Evolutionary conservation across 2,113 vertebrate genomes (phyloP).

Genomic region (Hippopotamus amphibius): DNA sequence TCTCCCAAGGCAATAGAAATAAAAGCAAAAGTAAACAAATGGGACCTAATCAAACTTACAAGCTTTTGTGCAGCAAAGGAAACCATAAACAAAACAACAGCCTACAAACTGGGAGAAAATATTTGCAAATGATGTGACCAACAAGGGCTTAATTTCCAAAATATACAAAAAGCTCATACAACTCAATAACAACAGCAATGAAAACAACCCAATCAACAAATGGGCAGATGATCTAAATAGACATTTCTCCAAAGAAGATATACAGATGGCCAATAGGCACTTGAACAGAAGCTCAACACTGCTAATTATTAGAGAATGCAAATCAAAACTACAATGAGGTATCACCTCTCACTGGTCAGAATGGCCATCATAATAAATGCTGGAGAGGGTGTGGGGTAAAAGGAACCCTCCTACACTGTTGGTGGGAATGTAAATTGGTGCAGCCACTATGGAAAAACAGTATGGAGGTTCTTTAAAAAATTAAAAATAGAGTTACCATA

Average conservation of each 20-base stretch:
- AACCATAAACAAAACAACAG: not conserved
- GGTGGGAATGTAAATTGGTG: not conserved
- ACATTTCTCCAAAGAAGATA: not conserved
- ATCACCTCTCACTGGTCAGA: not conserved
- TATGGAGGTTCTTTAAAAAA: not conserved
- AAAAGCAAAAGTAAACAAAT: not conserved
- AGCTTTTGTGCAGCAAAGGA: not conserved
- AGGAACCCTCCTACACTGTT: not conserved
- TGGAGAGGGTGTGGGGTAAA: not conserved
- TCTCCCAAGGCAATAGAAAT: not conserved
- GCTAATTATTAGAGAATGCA: not conserved
- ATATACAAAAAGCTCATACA: not conserved
- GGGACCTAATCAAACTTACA: not conserved
- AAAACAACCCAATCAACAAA: not conserved
- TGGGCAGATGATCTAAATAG: not conserved
- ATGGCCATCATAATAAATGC: not conserved
- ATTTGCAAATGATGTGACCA: not conserved
- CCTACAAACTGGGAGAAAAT: not conserved
- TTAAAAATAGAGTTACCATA: not conserved
- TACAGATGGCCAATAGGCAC: not conserved
- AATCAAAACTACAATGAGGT: not conserved
- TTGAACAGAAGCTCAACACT: not conserved
- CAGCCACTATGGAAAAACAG: not conserved
- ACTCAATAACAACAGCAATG: not conserved
- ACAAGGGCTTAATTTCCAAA: not conserved